Percentiles rank a stretch among this genome's conserved stretches.
Conservation (phyloP, 1,140 invertebrate genomes). For the Plectus sambesii region DNA sequence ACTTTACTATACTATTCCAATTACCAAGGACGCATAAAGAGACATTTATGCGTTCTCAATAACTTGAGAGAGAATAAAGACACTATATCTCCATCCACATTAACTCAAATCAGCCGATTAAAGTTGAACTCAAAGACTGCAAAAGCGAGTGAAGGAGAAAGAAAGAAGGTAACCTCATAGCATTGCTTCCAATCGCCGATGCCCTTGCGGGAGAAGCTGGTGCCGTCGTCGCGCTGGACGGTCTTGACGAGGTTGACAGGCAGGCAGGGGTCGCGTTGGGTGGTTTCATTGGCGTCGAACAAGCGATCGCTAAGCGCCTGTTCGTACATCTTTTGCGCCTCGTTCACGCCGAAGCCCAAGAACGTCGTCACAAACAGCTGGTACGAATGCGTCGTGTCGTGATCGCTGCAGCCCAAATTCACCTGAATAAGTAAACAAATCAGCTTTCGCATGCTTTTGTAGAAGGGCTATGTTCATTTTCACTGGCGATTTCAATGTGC, state of each 20-base stretch:
- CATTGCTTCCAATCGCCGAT: too few species aligned
- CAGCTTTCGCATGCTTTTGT: slow-evolving; percentile 22
- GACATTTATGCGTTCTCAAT: too few species aligned
- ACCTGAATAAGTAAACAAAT: slow-evolving; percentile 49
- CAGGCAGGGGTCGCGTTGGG: slow-evolving; percentile 31
- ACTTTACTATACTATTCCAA: too few species aligned
- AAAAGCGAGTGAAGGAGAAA: too few species aligned
- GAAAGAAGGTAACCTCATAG: too few species aligned
- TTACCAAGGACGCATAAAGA: too few species aligned
- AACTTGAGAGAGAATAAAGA: too few species aligned
- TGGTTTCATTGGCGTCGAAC: slow-evolving; percentile 15
- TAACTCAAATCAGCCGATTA: too few species aligned
- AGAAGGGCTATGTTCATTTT: too few species aligned
- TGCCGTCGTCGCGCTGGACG: slow-evolving; percentile 23
- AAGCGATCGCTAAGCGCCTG: slow-evolving; percentile 17
- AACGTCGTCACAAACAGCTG: slow-evolving; percentile 54
- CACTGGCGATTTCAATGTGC: slow-evolving; percentile 25
- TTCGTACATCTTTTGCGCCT: slow-evolving; percentile 45
- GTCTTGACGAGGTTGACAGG: slow-evolving; percentile 34
- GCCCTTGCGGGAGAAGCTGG: slow-evolving; percentile 37
- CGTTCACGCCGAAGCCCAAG: slow-evolving; percentile 54
- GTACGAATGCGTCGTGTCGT: slow-evolving; percentile 52
- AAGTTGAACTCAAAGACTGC: too few species aligned
- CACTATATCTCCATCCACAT: too few species aligned
- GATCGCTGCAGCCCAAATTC: slow-evolving; percentile 51